A percentile compares a stretch with the other conserved stretches of the same genome.
phyloP scores from a whole-genome alignment of 30 jellyfish, hydroid and myxozoan genomes.

The Cassiopea andromeda region DNA sequence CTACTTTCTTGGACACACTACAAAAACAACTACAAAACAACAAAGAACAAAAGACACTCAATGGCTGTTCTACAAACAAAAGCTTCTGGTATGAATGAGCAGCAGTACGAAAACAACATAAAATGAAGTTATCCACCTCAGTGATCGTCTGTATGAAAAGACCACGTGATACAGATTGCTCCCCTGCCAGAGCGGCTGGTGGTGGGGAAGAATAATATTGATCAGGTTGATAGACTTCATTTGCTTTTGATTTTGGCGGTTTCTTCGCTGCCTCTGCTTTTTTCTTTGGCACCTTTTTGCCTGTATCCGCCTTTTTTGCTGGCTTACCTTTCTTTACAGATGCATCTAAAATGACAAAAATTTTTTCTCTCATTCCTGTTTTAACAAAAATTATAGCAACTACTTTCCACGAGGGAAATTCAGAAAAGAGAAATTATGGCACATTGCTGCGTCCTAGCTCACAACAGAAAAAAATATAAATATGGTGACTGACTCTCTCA shows the following conservation, averaged over 20 bases:
- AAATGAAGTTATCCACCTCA: constrained; percentile 13
- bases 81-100: background rate
- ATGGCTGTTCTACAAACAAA: too few relatives aligned
- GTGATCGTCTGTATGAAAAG: constrained; percentile 66
- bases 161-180: constrained; percentile 69
- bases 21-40: too few relatives aligned
- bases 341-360: constrained; percentile 5
- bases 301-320: constrained; percentile 52
- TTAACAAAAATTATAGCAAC: too few relatives aligned
- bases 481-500: too few relatives aligned
- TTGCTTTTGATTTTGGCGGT: constrained; percentile 11
- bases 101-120: background rate
- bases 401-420: too few relatives aligned
- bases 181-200: constrained; percentile 49
- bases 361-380: too few relatives aligned
- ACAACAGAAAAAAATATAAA: too few relatives aligned
- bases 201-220: constrained; percentile 32
- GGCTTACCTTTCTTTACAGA: constrained; percentile 49
- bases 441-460: too few relatives aligned
- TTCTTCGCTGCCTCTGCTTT: constrained; percentile 39
- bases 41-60: too few relatives aligned
- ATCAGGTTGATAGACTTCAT: constrained; percentile 47
- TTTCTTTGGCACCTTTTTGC: constrained; percentile 45
- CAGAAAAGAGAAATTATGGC: too few relatives aligned
- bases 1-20: too few relatives aligned